A percentile compares a stretch with the other conserved stretches of the same genome.
Evolutionary conservation across 1,140 invertebrate genomes (phyloP).

Genomic region (Zaprionus camerounensis): DNA sequence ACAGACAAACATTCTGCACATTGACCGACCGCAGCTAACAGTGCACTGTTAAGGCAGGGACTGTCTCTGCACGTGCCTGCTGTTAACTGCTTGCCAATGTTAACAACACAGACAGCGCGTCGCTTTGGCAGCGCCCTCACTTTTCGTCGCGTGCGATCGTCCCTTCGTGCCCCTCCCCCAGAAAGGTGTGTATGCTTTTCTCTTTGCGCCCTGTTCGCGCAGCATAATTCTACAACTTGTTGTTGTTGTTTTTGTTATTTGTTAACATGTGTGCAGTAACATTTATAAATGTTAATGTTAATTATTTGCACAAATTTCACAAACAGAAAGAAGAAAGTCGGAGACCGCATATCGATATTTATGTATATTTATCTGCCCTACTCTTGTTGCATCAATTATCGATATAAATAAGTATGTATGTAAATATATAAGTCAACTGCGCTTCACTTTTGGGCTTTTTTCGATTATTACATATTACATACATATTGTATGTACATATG

Average conservation of each 20-base stretch:
- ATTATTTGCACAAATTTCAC: not conserved
- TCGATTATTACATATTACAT: too few relatives aligned
- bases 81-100: constrained; percentile 14
- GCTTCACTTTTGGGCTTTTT: too few relatives aligned
- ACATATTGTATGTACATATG: too few relatives aligned
- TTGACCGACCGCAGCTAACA: constrained; percentile 19
- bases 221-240: constrained; percentile 1
- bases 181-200: not conserved
- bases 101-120: constrained; percentile 45
- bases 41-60: constrained; percentile 23
- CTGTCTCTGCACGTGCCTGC: constrained; percentile 11
- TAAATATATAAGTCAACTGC: not conserved
- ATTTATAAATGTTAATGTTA: not conserved
- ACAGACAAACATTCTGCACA: constrained; percentile 4
- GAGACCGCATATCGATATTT: not conserved
- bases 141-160: constrained; percentile 38
- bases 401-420: not conserved
- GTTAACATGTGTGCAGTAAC: not conserved
- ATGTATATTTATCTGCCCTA: not conserved
- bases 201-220: constrained; percentile 2
- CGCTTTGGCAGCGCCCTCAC: not conserved
- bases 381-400: not conserved
- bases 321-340: not conserved
- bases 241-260: not conserved
- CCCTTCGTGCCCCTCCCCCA: not conserved